Evolutionary conservation across 2,797 vertebrate species (phyloP).

Genomic region (Coilia nasus): DNA sequence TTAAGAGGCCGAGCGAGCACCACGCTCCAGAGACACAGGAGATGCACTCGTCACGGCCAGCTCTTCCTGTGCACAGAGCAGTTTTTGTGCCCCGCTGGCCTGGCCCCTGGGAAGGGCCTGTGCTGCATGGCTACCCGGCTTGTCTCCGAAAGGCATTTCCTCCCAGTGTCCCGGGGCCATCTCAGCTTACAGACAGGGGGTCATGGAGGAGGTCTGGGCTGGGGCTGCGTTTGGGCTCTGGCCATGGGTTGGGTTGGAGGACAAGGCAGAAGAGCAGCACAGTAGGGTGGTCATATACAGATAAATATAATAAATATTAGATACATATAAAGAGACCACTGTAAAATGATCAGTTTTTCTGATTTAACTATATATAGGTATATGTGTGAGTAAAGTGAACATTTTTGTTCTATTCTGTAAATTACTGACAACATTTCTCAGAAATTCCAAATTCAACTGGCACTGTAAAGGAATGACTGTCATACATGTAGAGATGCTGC

Average conservation of each 20-base stretch:
- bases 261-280: neutral
- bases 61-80: constrained; percentile 44
- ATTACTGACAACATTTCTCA: too few relatives aligned
- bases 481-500: too few relatives aligned
- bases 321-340: too few relatives aligned
- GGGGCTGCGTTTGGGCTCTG: constrained; percentile 11
- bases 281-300: neutral
- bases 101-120: constrained; percentile 36
- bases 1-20: constrained; percentile 40
- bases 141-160: constrained; percentile 52
- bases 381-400: too few relatives aligned
- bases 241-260: neutral
- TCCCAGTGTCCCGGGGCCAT: constrained; percentile 25
- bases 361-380: too few relatives aligned
- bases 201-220: constrained; percentile 17
- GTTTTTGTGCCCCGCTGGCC: constrained; percentile 49
- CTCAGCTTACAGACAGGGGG: constrained; percentile 42
- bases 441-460: too few relatives aligned
- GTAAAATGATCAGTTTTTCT: too few relatives aligned
- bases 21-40: constrained; percentile 39
- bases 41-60: constrained; percentile 15
- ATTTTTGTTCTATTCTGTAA: too few relatives aligned
- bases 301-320: too few relatives aligned
- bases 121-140: constrained; percentile 27
- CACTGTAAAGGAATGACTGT: too few relatives aligned